These are phyloP conservation scores for Formicarius rufipectus DNA, from an alignment of 2,113 vertebrate genomes.

Conservation along the genomic window DNA sequence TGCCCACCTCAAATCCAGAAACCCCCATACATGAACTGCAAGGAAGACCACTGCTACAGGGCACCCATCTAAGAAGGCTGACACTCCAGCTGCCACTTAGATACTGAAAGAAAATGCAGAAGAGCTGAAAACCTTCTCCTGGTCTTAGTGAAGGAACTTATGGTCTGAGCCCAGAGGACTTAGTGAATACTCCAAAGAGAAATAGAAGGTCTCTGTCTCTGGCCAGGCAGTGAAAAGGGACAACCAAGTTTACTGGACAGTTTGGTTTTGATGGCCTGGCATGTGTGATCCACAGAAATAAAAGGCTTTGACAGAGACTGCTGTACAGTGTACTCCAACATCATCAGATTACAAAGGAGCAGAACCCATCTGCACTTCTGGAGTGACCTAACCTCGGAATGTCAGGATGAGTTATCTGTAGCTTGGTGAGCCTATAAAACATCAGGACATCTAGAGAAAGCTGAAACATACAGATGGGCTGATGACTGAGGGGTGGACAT, in stretches of 20 bases:
- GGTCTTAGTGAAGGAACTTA: background rate
- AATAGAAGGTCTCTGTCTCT: background rate
- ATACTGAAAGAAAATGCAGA: background rate
- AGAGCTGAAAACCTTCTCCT: background rate
- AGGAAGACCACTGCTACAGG: background rate
- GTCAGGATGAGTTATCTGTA: background rate
- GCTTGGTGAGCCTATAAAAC: background rate
- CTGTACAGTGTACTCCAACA: background rate
- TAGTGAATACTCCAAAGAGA: background rate
- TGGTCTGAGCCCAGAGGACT: background rate
- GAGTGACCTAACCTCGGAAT: background rate
- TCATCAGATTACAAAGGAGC: background rate
- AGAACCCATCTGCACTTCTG: background rate
- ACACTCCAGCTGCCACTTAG: background rate
- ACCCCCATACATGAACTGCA: background rate
- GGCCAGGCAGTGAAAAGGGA: background rate
- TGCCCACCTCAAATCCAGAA: background rate
- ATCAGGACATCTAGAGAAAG: background rate
- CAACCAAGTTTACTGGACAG: background rate
- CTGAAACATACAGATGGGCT: background rate
- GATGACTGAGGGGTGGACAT: background rate
- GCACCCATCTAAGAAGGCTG: background rate
- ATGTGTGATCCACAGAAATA: background rate
- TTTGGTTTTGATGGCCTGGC: background rate
- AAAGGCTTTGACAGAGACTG: background rate